A percentile compares a stretch with the other conserved stretches of the same genome.
Evolutionary conservation across 92 coral and sea anemone species (phyloP).

Genomic region (Heteractis magnifica): DNA sequence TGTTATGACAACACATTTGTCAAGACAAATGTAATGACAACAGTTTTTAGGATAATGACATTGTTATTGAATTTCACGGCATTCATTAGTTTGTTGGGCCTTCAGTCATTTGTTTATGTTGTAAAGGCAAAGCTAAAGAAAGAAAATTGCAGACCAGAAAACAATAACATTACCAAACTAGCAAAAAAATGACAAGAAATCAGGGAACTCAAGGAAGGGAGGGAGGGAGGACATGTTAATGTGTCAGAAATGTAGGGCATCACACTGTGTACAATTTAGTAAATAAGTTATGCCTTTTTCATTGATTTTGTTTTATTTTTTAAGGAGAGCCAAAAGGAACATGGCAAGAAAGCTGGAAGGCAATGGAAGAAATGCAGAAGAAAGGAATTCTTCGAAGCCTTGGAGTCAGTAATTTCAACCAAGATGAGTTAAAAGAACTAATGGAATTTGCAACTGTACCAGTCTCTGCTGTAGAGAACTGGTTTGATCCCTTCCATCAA

Average conservation of each 20-base stretch:
- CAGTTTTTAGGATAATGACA: neutral
- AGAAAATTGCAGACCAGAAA: too few species aligned
- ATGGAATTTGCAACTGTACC: slow-evolving; percentile 76
- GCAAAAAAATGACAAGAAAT: too few species aligned
- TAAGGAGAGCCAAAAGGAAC: slow-evolving; percentile 86
- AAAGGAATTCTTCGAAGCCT: slow-evolving; percentile 90
- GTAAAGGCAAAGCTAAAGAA: too few species aligned
- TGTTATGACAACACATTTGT: neutral
- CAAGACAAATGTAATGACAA: neutral
- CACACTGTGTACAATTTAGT: too few species aligned
- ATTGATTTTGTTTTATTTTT: neutral
- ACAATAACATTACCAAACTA: too few species aligned
- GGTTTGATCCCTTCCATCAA: slow-evolving; percentile 99
- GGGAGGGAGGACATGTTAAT: too few species aligned
- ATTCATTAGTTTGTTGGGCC: too few species aligned
- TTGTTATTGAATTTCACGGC: neutral
- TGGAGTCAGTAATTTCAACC: slow-evolving; percentile 91
- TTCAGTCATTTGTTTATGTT: too few species aligned
- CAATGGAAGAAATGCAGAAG: slow-evolving; percentile 89
- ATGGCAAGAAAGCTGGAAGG: slow-evolving; percentile 98
- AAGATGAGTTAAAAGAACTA: slow-evolving; percentile 69
- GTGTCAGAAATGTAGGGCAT: too few species aligned
- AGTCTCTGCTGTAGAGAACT: slow-evolving; percentile 86
- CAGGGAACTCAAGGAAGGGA: too few species aligned
- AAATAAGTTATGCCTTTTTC: neutral